Evolutionary conservation across 2,888 invertebrate genomes (phyloP).

Genomic region (Acanthosepion pharaonis): DNA sequence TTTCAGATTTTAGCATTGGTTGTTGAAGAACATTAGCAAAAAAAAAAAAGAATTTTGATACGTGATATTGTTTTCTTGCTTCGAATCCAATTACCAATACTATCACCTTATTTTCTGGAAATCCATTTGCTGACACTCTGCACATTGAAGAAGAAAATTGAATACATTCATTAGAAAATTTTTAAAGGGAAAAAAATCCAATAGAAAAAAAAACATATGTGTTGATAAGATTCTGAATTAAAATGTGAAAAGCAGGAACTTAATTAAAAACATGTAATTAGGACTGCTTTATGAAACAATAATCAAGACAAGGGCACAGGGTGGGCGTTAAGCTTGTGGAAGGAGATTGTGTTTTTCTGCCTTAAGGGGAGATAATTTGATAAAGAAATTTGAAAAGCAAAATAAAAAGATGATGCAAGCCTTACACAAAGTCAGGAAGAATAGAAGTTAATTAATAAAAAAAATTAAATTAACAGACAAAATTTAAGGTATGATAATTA

Average conservation of each 20-base stretch:
- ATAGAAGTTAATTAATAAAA: not conserved
- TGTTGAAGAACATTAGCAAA: too few species aligned
- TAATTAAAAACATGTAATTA: conserved; percentile 1
- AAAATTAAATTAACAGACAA: not conserved
- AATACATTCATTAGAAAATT: not conserved
- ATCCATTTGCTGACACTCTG: too few species aligned
- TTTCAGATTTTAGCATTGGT: too few species aligned
- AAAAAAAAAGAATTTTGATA: too few species aligned
- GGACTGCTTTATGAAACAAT: not conserved
- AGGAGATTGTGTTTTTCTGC: not conserved
- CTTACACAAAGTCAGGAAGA: not conserved
- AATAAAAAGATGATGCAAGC: not conserved
- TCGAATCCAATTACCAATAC: too few species aligned
- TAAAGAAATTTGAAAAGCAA: not conserved
- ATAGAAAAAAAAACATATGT: not conserved
- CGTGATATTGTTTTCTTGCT: too few species aligned
- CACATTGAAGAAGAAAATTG: not conserved
- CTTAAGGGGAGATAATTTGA: not conserved
- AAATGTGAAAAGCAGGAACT: not conserved
- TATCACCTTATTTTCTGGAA: too few species aligned
- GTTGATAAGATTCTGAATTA: not conserved
- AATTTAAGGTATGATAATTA: not conserved
- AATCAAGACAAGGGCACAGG: not conserved
- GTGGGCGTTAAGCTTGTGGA: not conserved
- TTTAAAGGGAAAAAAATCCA: too few species aligned